Percentiles rank a stretch among this genome's conserved stretches.
Evolutionary conservation across 2,113 vertebrate genomes (phyloP).

Genomic region (Dicentrarchus labrax): DNA sequence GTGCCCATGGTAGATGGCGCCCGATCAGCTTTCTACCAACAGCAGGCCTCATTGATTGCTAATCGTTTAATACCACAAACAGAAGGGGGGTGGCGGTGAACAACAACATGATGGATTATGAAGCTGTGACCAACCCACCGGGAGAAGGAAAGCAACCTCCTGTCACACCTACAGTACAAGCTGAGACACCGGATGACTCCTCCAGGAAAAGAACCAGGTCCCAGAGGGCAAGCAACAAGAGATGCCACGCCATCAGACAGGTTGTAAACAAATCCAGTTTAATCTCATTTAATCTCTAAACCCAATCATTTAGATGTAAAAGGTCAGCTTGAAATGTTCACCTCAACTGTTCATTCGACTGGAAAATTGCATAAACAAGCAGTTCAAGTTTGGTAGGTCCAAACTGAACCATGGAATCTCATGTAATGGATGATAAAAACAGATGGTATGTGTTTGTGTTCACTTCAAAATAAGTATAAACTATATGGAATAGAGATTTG

Average conservation of each 20-base stretch:
- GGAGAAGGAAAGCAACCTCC: constrained; percentile 45
- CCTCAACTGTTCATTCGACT: background rate
- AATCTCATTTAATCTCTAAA: constrained; percentile 24
- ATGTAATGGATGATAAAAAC: background rate
- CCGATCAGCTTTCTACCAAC: constrained; percentile 34
- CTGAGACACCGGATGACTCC: constrained; percentile 46
- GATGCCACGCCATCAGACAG: constrained; percentile 1
- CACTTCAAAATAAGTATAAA: background rate
- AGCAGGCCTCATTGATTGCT: constrained; percentile 52
- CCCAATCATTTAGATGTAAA: constrained; percentile 16
- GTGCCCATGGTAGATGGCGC: constrained; percentile 11
- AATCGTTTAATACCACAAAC: constrained; percentile 59
- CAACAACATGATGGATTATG: constrained; percentile 54
- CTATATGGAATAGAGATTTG: no score
- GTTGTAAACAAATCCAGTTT: constrained; percentile 50
- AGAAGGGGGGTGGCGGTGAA: constrained; percentile 37
- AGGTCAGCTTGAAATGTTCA: constrained; percentile 24
- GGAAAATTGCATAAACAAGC: background rate
- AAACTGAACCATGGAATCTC: background rate
- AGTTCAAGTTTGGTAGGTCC: background rate
- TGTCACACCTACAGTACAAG: constrained; percentile 39
- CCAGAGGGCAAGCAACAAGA: constrained; percentile 20
- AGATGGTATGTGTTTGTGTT: background rate
- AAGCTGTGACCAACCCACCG: constrained; percentile 36
- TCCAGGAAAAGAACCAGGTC: constrained; percentile 12